A percentile compares a stretch with the other conserved stretches of the same genome.
phyloP scores from a whole-genome alignment of 2,888 invertebrate genomes.

The Cheilosia impressa region DNA sequence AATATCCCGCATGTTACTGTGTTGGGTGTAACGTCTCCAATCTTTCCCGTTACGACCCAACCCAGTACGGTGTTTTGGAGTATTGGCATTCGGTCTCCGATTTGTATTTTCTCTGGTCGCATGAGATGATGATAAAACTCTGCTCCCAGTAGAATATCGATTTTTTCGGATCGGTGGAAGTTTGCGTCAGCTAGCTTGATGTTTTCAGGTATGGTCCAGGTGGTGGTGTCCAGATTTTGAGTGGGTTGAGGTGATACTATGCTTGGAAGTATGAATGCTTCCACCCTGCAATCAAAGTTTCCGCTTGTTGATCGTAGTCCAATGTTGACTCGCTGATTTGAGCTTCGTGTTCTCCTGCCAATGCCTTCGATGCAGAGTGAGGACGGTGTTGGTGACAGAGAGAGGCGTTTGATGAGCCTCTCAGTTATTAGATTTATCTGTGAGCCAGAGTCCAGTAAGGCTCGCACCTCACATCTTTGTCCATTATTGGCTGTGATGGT shows the following conservation, averaged over 20 bases:
- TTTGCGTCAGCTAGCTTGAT: conserved; percentile 26
- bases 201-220: conserved; percentile 9
- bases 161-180: conserved; percentile 21
- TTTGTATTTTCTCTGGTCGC: not conserved
- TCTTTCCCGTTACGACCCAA: conserved; percentile 17
- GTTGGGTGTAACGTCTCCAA: not conserved
- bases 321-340: not conserved
- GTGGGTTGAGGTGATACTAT: not conserved
- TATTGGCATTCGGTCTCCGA: not conserved
- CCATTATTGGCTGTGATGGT: too few relatives aligned
- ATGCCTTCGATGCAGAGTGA: conserved; percentile 7
- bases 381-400: not conserved
- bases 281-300: too few relatives aligned
- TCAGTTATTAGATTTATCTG: not conserved
- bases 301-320: not conserved
- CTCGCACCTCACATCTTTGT: not conserved
- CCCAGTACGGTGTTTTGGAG: conserved; percentile 20
- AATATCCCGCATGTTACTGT: not conserved
- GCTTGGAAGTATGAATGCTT: not conserved
- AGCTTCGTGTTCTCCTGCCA: not conserved
- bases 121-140: conserved; percentile 14
- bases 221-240: not conserved
- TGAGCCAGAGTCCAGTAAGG: conserved; percentile 2
- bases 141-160: conserved; percentile 15
- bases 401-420: not conserved